Conservation (phyloP, 2,113 vertebrate species). For the Upupa epops region DNA sequence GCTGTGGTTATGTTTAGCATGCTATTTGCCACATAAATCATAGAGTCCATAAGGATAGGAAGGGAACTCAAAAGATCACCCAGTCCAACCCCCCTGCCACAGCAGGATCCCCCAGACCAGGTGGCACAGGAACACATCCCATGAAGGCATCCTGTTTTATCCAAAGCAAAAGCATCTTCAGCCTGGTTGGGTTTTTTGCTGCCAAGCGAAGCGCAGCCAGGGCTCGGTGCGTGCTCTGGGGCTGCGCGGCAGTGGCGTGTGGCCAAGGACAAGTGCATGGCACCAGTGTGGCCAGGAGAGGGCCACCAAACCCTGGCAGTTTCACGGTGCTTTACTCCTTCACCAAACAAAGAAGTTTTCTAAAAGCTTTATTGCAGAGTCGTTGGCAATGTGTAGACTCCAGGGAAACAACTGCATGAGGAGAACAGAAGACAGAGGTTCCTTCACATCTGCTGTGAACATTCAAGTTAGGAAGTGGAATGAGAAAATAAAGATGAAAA, state of each 20-base stretch:
- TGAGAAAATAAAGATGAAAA: neutral
- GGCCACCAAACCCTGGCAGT: conserved; percentile 49
- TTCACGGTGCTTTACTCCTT: neutral
- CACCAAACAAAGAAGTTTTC: neutral
- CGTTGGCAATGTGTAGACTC: rapidly evolving
- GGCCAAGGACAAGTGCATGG: neutral
- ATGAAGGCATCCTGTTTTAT: neutral
- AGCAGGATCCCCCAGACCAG: no score
- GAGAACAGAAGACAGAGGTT: rapidly evolving
- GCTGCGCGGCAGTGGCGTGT: neutral
- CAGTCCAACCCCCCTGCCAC: no score
- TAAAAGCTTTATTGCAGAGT: neutral
- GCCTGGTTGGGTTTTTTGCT: neutral
- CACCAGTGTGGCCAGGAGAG: conserved; percentile 49
- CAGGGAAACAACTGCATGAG: neutral
- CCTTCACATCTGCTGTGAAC: neutral
- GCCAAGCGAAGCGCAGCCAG: rapidly evolving
- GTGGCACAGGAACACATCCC: no score
- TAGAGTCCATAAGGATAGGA: no score
- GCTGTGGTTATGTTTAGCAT: neutral
- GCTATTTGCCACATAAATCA: neutral
- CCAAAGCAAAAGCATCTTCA: neutral
- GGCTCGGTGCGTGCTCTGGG: no score
- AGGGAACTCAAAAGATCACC: no score
- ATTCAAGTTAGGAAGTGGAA: neutral